These are phyloP conservation scores for Manduca sexta DNA, from an alignment of 1,140 invertebrate species.

Conservation along the genomic window DNA sequence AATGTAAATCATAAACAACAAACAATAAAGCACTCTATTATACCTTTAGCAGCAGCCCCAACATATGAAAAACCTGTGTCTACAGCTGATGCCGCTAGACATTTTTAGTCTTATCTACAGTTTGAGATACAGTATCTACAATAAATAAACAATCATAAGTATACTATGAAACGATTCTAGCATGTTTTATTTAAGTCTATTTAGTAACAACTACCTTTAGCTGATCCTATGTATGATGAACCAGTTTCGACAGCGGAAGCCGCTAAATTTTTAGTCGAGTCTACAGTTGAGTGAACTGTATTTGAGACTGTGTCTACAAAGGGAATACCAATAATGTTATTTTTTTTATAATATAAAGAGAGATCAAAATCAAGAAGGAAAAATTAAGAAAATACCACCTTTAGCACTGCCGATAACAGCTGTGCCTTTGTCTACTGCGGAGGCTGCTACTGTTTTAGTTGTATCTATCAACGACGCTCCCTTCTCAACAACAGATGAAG, in stretches of 20 bases:
- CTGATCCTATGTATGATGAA: constrained; percentile 23
- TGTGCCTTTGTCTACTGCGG: constrained; percentile 29
- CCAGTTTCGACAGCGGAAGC: constrained; percentile 38
- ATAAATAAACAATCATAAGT: not conserved
- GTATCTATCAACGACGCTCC: too few species aligned
- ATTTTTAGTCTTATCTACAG: constrained; percentile 6
- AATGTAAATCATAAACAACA: not conserved
- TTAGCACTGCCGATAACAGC: constrained; percentile 26
- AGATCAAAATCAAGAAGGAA: not conserved
- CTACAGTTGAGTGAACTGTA: constrained; percentile 13
- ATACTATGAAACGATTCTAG: constrained; percentile 2
- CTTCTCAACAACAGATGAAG: too few species aligned
- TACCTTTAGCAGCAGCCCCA: too few species aligned
- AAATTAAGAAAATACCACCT: constrained; percentile 8
- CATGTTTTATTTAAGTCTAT: not conserved
- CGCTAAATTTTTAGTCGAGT: constrained; percentile 41
- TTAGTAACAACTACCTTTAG: constrained; percentile 37
- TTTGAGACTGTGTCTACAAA: constrained; percentile 29
- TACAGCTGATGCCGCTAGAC: too few species aligned
- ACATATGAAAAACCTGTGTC: too few species aligned
- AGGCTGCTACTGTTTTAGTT: constrained; percentile 30
- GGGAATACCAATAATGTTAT: not conserved
- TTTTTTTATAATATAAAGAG: too few species aligned
- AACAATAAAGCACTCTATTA: not conserved
- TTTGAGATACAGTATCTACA: constrained; percentile 14